Base-by-base conservation (phyloP, 2,888 invertebrate genomes). In the Dastarcus helophoroides region DNA sequence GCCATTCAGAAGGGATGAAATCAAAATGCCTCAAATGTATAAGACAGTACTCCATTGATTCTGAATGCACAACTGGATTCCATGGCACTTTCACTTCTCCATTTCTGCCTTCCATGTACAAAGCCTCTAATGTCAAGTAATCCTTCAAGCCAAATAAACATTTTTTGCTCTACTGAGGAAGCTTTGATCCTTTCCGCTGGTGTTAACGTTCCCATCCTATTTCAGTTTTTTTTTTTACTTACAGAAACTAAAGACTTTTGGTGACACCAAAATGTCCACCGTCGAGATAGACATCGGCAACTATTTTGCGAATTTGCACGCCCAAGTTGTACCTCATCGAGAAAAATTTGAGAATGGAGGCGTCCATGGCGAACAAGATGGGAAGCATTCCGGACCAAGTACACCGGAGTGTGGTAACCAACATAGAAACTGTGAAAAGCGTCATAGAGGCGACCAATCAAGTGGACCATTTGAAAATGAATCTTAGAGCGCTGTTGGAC, bases 381-480 rank as follows among this genome's bases (percentile, higher is more conserved):
- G 11, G 15, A 15, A 8, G 15, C 7, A 11, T 22, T 27, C 22
- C 42, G 2, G 37, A 36, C 4, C 21, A 25, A 2, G 35, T 47
- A 7, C 33, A 36, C 21, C 22, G 30, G 1, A 37, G 27, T 9
- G 12, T 48, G 6, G 26, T 17, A 1, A 14, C 17, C 3, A 37
- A 36, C 1, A 38, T 44, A 1, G 37, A 38, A 4, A 32, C 29
- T 9, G 24, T 46, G 19, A 43, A 33, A 22, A 23, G 35, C 8
- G 26, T 42, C 12, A 14, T 46, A 2, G 23, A 37, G n/a, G 21
- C 33, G n/a, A 25, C 38, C 10, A 34, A 33, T 3, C 33, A 23
- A 23, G 9, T 26, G 2, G 36, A 33, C 3, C 22, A 35, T 3
- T 41, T 37, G 23, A 47, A 45, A 33, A 22, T 42, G 3, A 49